A percentile compares a stretch with the other conserved stretches of the same genome.
These are phyloP conservation scores for Corydoras maculifer DNA, from an alignment of 2,113 vertebrate species.

Conservation along the genomic window DNA sequence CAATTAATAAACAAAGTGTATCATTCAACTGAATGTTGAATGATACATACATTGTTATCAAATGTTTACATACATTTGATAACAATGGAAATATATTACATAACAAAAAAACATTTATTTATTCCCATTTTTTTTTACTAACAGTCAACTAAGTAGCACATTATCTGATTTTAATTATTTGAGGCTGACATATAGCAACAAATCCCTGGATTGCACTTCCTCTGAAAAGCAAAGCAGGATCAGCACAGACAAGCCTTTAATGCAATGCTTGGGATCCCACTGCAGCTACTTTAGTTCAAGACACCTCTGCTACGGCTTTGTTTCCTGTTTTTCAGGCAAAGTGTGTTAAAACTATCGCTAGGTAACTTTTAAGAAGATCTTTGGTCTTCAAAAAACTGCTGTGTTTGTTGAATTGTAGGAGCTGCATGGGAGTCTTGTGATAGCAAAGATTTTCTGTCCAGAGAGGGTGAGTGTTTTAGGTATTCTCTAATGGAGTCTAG, in stretches of 20 bases:
- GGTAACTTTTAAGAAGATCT: too few relatives aligned
- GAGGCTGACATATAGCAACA: background rate
- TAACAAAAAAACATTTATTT: too few relatives aligned
- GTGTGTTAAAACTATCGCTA: too few relatives aligned
- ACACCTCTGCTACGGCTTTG: background rate
- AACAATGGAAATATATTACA: too few relatives aligned
- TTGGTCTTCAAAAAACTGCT: background rate
- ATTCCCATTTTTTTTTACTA: background rate
- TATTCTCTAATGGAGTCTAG: background rate
- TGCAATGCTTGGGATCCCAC: background rate
- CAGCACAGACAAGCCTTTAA: slow-evolving; percentile 17
- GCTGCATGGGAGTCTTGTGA: background rate
- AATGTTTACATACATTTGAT: too few relatives aligned
- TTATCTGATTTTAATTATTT: background rate
- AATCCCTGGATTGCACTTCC: slow-evolving; percentile 1
- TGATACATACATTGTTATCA: too few relatives aligned
- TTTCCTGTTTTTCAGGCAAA: background rate
- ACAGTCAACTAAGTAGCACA: background rate
- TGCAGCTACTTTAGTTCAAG: background rate
- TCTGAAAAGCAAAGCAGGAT: slow-evolving; percentile 9
- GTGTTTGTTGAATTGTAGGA: background rate
- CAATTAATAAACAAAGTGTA: too few relatives aligned
- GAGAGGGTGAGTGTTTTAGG: background rate
- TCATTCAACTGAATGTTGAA: too few relatives aligned
- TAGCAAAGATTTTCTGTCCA: background rate